Evolutionary conservation across 1,140 invertebrate genomes (phyloP), one percentile per base, ranked within the genome.

Genomic region (Helicoverpa zea): DNA sequence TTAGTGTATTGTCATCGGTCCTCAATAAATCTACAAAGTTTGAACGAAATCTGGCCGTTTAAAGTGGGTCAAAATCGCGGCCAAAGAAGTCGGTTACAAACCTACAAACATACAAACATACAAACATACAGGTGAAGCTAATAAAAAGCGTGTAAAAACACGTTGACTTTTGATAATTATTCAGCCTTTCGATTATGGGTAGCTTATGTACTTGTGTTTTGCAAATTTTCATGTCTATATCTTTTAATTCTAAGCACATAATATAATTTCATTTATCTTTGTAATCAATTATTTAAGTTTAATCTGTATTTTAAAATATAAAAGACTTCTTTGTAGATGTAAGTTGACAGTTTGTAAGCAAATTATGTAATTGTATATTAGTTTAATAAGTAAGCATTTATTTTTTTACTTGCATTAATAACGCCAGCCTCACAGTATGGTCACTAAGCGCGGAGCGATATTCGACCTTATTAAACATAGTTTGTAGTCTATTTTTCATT

Each of bases 381-480:
- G 7, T 14, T n/a, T 3, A 16, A n/a, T 9, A 23, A 59, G 23
- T 58, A 23, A 59, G 18, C 58, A 59, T 23, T 59, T 59, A 12
- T 59, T 59, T 16, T 16, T 7, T 23, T 18, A 23, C 23, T 29
- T 23, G 58, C 5, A 43, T 30, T 61, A 23, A 76, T 63, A 66
- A 77, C 61, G 54, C 75, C 75, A 77, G 61, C 75, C 75, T 77
- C 75, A 56, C 2, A 54, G 61, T 54, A 35, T 23, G 61, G 49
- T 68, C 52, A 79, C 35, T n/a, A 79, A 73, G 54, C 70, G 68
- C 56, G 23, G 66, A 73, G 78, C 78, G 78, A 63, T 63, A 80
- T 80, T 72, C 77, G 66, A 79, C 66, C 77, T 79, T 79, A 79
- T 79, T 70, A 61, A 49, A 73, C 10, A 52, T 73, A 80, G 66